Percentiles rank a stretch among this genome's conserved stretches.
Conservation (phyloP, 1,140 invertebrate genomes). For the Tetramorium parvispinum region DNA sequence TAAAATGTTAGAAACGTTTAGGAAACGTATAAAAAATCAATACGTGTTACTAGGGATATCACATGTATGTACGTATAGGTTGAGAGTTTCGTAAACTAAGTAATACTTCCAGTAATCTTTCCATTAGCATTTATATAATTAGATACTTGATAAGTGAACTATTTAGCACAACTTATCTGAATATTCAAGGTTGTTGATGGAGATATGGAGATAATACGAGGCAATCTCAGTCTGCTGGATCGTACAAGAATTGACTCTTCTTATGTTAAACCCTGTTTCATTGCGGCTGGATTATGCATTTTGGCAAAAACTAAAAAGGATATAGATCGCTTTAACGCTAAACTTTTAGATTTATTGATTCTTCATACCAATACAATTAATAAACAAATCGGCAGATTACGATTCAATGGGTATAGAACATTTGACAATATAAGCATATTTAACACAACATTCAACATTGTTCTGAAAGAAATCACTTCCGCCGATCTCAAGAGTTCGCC, state of each 20-base stretch:
- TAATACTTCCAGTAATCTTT: neutral
- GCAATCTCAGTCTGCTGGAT: conserved; percentile 68
- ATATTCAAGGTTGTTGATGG: conserved; percentile 63
- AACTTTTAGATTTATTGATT: conserved; percentile 77
- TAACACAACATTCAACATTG: conserved; percentile 74
- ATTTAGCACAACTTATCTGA: neutral
- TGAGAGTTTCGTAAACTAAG: neutral
- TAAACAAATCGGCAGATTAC: conserved; percentile 72
- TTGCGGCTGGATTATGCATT: conserved; percentile 79
- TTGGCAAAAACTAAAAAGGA: conserved; percentile 77
- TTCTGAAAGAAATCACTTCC: conserved; percentile 76
- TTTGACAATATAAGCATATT: conserved; percentile 78
- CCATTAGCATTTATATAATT: neutral
- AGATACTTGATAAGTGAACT: neutral
- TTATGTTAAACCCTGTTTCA: conserved; percentile 80
- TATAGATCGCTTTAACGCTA: conserved; percentile 68
- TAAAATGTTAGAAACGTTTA: no score
- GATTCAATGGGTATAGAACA: conserved; percentile 74
- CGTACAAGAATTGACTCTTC: conserved; percentile 50
- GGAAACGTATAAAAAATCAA: no score
- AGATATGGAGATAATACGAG: conserved; percentile 74
- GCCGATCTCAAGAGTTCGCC: conserved; percentile 74
- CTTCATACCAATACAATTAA: conserved; percentile 72
- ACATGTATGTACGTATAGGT: neutral
- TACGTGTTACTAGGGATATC: no score